Percentiles rank a stretch among this genome's conserved stretches.
Conservation (phyloP, 2,113 vertebrate genomes). For the Entelurus aequoreus region DNA sequence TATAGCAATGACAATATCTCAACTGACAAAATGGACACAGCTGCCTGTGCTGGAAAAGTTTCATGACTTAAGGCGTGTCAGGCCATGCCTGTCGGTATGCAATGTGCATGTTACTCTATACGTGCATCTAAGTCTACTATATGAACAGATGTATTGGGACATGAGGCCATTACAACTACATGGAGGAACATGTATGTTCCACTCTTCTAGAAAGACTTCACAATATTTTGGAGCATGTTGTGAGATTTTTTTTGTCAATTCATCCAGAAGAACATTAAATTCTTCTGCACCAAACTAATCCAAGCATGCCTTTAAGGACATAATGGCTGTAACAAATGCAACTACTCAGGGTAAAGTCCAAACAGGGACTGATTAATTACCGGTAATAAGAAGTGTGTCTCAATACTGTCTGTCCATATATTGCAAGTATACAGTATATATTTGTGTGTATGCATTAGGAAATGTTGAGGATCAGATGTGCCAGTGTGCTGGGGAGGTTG, state of each 20-base stretch:
- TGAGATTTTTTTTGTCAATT: not conserved
- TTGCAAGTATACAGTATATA: not conserved
- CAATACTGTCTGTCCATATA: not conserved
- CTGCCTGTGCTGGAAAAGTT: constrained; percentile 22
- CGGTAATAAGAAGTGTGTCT: not conserved
- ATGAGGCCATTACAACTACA: not conserved
- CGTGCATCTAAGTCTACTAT: not conserved
- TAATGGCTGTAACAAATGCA: too few relatives aligned
- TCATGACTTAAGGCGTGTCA: constrained; percentile 7
- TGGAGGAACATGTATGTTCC: not conserved
- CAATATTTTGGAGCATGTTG: not conserved
- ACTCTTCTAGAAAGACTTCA: not conserved
- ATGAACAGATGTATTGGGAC: not conserved
- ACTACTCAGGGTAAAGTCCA: not conserved
- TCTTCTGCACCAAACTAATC: too few relatives aligned
- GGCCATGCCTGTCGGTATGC: constrained; percentile 17
- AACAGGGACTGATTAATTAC: not conserved
- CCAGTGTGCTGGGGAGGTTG: constrained; percentile 74
- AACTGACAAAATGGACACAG: constrained; percentile 26
- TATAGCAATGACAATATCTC: constrained; percentile 38
- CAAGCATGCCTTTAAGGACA: too few relatives aligned
- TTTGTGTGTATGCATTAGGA: constrained; percentile 1
- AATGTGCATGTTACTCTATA: constrained; percentile 12
- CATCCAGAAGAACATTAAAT: too few relatives aligned
- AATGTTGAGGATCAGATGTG: constrained; percentile 53